phyloP scores from a whole-genome alignment of 1,140 invertebrate genomes.

The Ganaspis sp. region DNA sequence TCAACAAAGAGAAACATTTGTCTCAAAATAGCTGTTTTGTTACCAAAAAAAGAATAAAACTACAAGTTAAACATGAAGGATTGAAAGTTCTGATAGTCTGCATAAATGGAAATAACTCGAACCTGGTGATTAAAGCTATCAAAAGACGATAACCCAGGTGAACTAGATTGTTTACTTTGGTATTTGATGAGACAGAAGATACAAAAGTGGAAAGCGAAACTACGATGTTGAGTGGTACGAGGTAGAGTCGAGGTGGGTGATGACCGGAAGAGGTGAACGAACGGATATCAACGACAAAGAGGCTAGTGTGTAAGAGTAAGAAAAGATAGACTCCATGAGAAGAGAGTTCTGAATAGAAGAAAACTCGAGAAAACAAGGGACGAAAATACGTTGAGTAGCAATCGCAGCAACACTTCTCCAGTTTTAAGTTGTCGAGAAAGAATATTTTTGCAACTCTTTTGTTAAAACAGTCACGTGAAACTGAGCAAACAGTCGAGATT shows the following conservation, averaged over 20 bases:
- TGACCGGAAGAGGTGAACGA: slow-evolving; percentile 71
- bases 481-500: not conserved
- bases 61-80: too few relatives aligned
- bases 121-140: not conserved
- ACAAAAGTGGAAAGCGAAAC: slow-evolving; percentile 4
- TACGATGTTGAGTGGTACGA: slow-evolving; percentile 53
- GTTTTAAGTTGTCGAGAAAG: not conserved
- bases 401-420: not conserved
- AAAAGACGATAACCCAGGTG: not conserved
- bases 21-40: too few relatives aligned
- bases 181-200: not conserved
- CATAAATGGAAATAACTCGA: not conserved
- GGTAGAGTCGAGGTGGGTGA: slow-evolving; percentile 65
- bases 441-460: not conserved
- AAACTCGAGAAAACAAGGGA: slow-evolving; percentile 48
- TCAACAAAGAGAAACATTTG: too few relatives aligned
- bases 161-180: not conserved
- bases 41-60: too few relatives aligned
- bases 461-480: not conserved
- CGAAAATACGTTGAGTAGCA: not conserved
- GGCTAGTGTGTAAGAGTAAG: slow-evolving; percentile 46
- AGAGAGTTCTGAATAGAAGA: slow-evolving; percentile 1
- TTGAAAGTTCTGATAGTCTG: not conserved
- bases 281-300: slow-evolving; percentile 62
- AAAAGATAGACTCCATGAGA: slow-evolving; percentile 33